A percentile compares a stretch with the other conserved stretches of the same genome.
phyloP scores from a whole-genome alignment of 2,113 vertebrate species.

The Synodontis membranacea region DNA sequence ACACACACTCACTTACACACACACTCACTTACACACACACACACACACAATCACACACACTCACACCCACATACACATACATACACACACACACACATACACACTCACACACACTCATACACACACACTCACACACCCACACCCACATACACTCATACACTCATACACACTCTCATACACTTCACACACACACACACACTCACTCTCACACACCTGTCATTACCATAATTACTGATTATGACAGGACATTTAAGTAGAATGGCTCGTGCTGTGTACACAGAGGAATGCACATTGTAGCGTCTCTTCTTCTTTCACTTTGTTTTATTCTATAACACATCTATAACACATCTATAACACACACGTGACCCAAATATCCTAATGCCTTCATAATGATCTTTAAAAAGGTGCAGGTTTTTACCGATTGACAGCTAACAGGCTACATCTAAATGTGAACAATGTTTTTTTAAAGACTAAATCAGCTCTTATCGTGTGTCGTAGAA shows the following conservation, averaged over 20 bases:
- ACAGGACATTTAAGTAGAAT: background rate
- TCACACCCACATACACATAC: too few species aligned
- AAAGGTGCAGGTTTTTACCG: background rate
- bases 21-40: too few species aligned
- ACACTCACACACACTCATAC: too few species aligned
- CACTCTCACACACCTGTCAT: background rate
- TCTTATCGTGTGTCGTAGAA: background rate
- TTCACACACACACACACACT: background rate
- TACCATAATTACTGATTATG: background rate
- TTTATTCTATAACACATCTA: background rate
- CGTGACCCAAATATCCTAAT: background rate
- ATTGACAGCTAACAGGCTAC: background rate
- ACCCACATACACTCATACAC: too few species aligned
- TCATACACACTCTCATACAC: too few species aligned
- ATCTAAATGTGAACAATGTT: too few species aligned
- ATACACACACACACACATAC: too few species aligned
- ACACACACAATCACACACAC: too few species aligned
- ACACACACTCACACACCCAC: too few species aligned
- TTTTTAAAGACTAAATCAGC: background rate
- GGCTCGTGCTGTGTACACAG: background rate
- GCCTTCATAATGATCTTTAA: background rate
- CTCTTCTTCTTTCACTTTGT: background rate
- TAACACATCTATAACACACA: background rate
- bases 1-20: too few species aligned
- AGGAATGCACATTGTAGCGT: background rate